Evolutionary conservation across 2,113 vertebrate species (phyloP).

Genomic region (Panthera uncia): DNA sequence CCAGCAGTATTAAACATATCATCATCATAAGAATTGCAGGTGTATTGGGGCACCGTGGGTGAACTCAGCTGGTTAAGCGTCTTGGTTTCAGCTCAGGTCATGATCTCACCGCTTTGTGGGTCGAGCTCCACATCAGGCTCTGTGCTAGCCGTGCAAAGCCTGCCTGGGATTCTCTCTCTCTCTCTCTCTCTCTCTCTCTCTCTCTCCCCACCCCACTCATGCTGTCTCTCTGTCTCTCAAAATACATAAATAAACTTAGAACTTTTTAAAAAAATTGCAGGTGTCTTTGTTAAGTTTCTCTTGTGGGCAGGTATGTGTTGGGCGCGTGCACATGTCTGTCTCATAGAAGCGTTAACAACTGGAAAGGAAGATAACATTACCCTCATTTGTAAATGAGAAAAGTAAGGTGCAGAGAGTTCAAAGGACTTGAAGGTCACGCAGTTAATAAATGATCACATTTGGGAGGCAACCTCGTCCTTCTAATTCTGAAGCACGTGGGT

Average conservation of each 20-base stretch:
- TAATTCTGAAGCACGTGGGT: background rate
- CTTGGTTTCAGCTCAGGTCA: no score
- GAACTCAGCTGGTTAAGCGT: no score
- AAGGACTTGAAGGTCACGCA: background rate
- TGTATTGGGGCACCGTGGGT: background rate
- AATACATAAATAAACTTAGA: no score
- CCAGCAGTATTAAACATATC: background rate
- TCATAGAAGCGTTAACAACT: background rate
- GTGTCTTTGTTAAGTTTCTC: background rate
- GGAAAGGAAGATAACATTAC: background rate
- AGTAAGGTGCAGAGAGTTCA: background rate
- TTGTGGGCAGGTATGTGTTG: background rate
- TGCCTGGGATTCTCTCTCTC: no score
- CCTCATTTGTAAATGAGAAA: background rate
- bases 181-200: no score
- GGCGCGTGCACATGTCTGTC: no score
- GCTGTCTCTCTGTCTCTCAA: no score
- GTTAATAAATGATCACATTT: background rate
- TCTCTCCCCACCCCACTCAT: no score
- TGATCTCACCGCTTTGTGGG: no score
- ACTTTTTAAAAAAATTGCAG: background rate
- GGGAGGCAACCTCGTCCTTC: background rate
- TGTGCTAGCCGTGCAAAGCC: no score
- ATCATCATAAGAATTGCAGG: background rate
- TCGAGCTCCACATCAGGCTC: no score